Evolutionary conservation across 2,888 invertebrate species (phyloP), one percentile per base, ranked within the genome.

Genomic region (Gerris lacustris): DNA sequence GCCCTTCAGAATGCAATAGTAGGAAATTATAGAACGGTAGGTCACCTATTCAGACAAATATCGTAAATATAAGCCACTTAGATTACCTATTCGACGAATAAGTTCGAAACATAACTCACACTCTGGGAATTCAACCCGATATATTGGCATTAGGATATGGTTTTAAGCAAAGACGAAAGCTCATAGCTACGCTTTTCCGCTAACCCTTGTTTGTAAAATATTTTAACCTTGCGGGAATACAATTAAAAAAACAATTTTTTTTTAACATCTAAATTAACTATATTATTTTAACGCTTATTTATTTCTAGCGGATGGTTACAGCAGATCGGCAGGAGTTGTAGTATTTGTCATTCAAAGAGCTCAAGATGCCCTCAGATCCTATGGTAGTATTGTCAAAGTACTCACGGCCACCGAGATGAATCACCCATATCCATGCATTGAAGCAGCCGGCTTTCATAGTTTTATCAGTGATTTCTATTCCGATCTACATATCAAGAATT

Each of bases 371-470:
- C 80, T 79, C 71, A 76, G 83, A 66, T 77, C 80, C 18, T 83
- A 83, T 73, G 80, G 81, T 31, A 82, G 82, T 63, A 77, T 86
- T 15, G 78, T 86, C 11, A 84, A 86, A 75, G 82, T 84, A 7
- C 83, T 83, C 69, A 82, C 82, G 11, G 55, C 9, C 9, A 55
- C 55, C 15, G 55, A 55, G 15, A 55, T 55, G 55, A 55, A 55
- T 55, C 15, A 15, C 15, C 9, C 9, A 55, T 9, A 1, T 55
- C 9, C 15, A 2, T 55, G 2, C 15, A 11, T 15, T 55, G 55
- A 55, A 11, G 11, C 5, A 55, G 55, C 15, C 5, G 55, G 55
- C 55, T 11, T 55, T 9, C 15, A 9, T 9, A 55, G 11, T 55
- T 63, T 73, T 7, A 18, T 76, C 6, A 67, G 69, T 31, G 67